Percentiles rank a stretch among this genome's conserved stretches.
These are phyloP conservation scores for Dendroctonus valens DNA, from an alignment of 1,140 invertebrate species.

Conservation along the genomic window DNA sequence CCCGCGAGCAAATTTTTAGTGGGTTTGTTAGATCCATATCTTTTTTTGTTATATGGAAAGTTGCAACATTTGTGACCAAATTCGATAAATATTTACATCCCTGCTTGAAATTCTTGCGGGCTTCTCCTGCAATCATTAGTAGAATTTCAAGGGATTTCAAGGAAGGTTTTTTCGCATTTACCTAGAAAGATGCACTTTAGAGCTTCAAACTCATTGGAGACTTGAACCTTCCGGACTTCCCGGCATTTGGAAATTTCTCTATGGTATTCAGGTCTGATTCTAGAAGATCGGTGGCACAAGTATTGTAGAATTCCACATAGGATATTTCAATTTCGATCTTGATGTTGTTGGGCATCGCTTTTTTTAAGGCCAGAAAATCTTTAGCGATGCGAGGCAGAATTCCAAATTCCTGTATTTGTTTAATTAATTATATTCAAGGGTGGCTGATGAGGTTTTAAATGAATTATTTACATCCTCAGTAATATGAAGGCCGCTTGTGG, in stretches of 20 bases:
- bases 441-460: neutral
- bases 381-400: conserved; percentile 38
- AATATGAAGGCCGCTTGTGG: conserved; percentile 38
- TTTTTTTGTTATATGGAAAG: conserved; percentile 37
- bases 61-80: conserved; percentile 37
- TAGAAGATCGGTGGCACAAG: conserved; percentile 37
- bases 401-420: conserved; percentile 41
- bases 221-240: conserved; percentile 22
- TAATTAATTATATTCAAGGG: neutral
- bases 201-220: conserved; percentile 30
- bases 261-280: conserved; percentile 30
- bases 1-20: conserved; percentile 33
- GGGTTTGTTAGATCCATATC: conserved; percentile 37
- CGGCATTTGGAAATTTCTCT: conserved; percentile 19
- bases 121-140: conserved; percentile 36
- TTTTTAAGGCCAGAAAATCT: conserved; percentile 34
- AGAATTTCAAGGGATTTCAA: neutral
- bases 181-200: conserved; percentile 39
- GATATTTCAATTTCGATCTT: conserved; percentile 41
- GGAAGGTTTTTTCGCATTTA: conserved; percentile 5
- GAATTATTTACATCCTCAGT: conserved; percentile 38
- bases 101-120: conserved; percentile 35
- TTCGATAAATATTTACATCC: conserved; percentile 36
- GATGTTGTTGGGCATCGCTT: conserved; percentile 32
- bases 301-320: conserved; percentile 41